Base-by-base conservation (phyloP, 2,888 invertebrate species). In the Oscheius sp. region DNA sequence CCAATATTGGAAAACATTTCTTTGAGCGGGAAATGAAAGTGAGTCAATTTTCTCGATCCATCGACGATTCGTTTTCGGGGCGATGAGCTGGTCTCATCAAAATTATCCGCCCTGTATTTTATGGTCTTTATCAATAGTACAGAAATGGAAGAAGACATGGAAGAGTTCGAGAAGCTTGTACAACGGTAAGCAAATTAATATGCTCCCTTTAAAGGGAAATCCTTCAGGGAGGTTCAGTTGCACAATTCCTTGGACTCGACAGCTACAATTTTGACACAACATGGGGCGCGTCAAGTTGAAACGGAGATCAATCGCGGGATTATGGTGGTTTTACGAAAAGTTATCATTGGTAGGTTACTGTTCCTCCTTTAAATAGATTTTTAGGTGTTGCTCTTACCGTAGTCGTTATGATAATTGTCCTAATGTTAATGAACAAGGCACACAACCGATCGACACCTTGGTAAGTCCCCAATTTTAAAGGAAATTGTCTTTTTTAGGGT, bases 1-100 rank as follows among this genome's bases (percentile, higher is more conserved):
- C 83, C 16, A 84, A 84, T 69, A 84, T 84, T 63, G 83, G 80
- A 43, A 84, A 84, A 56, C 78, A 84, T 64, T 81, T 84, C 59
- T 84, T 76, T 43, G 61, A 74, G 41, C 25, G 73, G 27, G 43
- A 13, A 41, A 55, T 73, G 45, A 29, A 58, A 21, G 59, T 68
- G 35, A 35, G 35, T 9, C 9, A 35, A 6, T 35, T 35, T 9
- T 35, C n/a, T n/a, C n/a, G 21, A n/a, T 45, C 2, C 1, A 64
- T 5, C n/a, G 18, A 27, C 1, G 21, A 43, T n/a, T 53, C 18
- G 16, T 35, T 66, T 74, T 46, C 41, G 64, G 74, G 46, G 45
- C 13, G 74, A 70, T 1, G 63, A 73, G 9, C 53, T 81, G 41
- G 25, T 56, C 6, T 74, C 73, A 25, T 58, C 80, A 0, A 76